Conservation (phyloP, 2,888 invertebrate species). For the Caenorhabditis panamensis region DNA sequence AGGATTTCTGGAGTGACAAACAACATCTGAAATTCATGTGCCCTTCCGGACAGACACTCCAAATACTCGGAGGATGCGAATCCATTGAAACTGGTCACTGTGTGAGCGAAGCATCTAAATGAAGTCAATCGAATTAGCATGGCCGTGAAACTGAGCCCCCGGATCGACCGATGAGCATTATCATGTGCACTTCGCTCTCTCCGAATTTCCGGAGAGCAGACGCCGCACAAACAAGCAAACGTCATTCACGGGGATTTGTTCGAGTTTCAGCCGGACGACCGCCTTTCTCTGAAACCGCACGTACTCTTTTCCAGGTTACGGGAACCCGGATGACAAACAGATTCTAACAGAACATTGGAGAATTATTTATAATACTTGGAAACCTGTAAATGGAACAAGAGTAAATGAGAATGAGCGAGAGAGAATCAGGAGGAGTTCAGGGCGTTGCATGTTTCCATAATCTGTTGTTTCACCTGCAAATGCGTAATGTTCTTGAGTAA, state of each 20-base stretch:
- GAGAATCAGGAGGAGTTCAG: slow-evolving; percentile 49
- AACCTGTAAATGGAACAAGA: slow-evolving; percentile 29
- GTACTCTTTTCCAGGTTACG: slow-evolving; percentile 1
- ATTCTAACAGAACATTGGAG: slow-evolving; percentile 2
- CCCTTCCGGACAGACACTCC: background rate
- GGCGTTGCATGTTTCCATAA: slow-evolving; percentile 72
- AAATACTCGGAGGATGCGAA: too few relatives aligned
- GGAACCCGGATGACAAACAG: slow-evolving; percentile 22
- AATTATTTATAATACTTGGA: slow-evolving; percentile 35
- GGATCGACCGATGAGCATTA: slow-evolving; percentile 33
- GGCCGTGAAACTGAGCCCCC: slow-evolving; percentile 11
- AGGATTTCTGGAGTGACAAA: slow-evolving; percentile 10
- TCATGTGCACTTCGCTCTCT: slow-evolving; percentile 44
- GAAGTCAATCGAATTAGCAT: slow-evolving; percentile 37
- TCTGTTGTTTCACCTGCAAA: slow-evolving; percentile 65
- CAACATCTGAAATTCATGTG: background rate
- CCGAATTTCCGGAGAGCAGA: slow-evolving; percentile 34
- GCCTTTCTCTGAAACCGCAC: slow-evolving; percentile 4
- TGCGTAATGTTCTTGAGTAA: background rate
- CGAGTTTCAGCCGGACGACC: slow-evolving; percentile 26
- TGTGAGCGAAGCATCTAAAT: slow-evolving; percentile 19
- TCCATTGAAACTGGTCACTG: background rate
- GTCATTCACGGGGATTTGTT: slow-evolving; percentile 34
- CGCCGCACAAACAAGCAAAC: slow-evolving; percentile 23
- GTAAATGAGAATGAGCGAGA: background rate